phyloP scores from a whole-genome alignment of 2,888 invertebrate genomes.

The Tinea pellionella region DNA sequence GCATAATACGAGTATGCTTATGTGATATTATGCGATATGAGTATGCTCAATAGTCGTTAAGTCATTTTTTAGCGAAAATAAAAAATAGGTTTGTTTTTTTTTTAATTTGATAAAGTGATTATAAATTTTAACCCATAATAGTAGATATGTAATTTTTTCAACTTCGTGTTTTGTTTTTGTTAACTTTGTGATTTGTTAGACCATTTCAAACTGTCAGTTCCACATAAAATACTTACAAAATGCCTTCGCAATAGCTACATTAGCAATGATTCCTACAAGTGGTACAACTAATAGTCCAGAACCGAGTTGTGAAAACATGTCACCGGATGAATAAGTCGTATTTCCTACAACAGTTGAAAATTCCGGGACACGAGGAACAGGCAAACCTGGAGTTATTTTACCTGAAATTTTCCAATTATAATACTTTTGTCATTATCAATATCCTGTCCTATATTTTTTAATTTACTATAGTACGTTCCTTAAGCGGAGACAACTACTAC shows the following conservation, averaged over 20 bases:
- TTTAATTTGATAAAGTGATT: too few species aligned
- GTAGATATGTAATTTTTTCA: too few species aligned
- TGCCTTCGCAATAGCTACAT: conserved; percentile 87
- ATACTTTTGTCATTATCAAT: too few species aligned
- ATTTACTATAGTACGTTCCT: too few species aligned
- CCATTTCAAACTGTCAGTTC: background rate
- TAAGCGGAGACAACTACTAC: too few species aligned
- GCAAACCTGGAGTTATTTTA: conserved; percentile 72
- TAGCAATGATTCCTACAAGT: conserved; percentile 79
- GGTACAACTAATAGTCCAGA: conserved; percentile 78
- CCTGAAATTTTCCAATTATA: conserved; percentile 40
- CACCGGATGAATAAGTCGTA: conserved; percentile 52
- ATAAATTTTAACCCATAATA: too few species aligned
- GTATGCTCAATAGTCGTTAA: too few species aligned
- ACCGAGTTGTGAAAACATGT: conserved; percentile 73
- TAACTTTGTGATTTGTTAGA: background rate
- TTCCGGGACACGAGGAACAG: conserved; percentile 61
- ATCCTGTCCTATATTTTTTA: too few species aligned
- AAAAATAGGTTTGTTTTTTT: too few species aligned
- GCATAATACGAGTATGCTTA: too few species aligned
- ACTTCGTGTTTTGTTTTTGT: background rate
- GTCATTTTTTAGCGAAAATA: too few species aligned
- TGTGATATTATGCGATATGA: too few species aligned
- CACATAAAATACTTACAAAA: conserved; percentile 72
- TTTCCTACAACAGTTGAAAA: conserved; percentile 62